Evolutionary conservation across 2,888 invertebrate genomes (phyloP).

Genomic region (Ormyrus rosae): DNA sequence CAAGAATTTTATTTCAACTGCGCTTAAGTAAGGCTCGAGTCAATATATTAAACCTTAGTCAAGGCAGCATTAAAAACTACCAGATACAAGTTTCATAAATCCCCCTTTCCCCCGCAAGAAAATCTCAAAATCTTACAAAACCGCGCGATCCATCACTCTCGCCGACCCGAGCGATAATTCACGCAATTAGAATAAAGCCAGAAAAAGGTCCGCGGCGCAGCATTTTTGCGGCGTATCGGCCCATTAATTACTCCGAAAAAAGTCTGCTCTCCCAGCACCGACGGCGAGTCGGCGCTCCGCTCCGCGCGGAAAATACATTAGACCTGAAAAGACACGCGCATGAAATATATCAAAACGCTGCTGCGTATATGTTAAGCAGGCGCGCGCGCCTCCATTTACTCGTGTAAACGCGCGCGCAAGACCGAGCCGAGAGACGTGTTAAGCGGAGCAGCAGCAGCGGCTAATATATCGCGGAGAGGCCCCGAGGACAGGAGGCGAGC

Average conservation of each 20-base stretch:
- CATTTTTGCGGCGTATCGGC: conserved; percentile 4
- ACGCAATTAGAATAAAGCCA: conserved; percentile 36
- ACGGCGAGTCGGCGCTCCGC: no score
- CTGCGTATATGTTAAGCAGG: conserved; percentile 9
- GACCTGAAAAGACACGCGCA: conserved; percentile 40
- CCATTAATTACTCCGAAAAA: conserved; percentile 25
- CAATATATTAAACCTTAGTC: neutral
- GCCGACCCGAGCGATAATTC: conserved; percentile 15
- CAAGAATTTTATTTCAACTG: neutral
- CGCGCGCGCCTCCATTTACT: neutral
- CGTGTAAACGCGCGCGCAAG: neutral
- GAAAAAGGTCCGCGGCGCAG: neutral
- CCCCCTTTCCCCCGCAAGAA: neutral
- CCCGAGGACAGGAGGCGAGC: conserved; percentile 61
- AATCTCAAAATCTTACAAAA: neutral
- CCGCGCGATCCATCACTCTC: conserved; percentile 7
- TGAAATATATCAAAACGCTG: conserved; percentile 47
- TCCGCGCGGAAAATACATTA: conserved; percentile 19
- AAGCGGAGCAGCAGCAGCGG: neutral
- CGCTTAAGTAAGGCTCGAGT: neutral
- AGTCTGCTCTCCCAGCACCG: neutral
- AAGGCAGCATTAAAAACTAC: neutral
- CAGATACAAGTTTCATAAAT: neutral
- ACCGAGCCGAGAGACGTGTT: neutral
- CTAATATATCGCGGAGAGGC: conserved; percentile 32